Percentiles rank a stretch among this genome's conserved stretches.
Evolutionary conservation across 2,888 invertebrate species (phyloP).

Genomic region (Chloroclystis v-ata): DNA sequence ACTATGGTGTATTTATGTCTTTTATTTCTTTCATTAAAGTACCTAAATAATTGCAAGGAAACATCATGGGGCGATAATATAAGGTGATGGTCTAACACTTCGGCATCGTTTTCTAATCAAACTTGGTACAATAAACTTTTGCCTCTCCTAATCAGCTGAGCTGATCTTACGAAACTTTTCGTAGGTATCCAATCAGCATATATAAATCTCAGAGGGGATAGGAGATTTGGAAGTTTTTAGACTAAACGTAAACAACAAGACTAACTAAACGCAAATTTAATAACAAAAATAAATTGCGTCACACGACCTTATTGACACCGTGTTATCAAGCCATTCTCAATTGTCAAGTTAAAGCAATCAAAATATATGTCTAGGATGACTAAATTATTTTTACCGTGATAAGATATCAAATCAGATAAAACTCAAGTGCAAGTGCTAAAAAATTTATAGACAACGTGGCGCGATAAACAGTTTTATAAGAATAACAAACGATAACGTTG

Average conservation of each 20-base stretch:
- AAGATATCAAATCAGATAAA: conserved; percentile 18
- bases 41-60: conserved; percentile 37
- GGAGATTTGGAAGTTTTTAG: conserved; percentile 36
- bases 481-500: conserved; percentile 16
- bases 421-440: conserved; percentile 13
- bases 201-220: conserved; percentile 48
- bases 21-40: no score
- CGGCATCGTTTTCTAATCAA: conserved; percentile 60
- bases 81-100: conserved; percentile 39
- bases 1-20: no score
- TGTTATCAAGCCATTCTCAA: not conserved
- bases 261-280: not conserved
- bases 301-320: not conserved
- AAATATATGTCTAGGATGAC: not conserved
- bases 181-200: conserved; percentile 54
- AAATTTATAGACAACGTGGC: conserved; percentile 11
- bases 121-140: conserved; percentile 56
- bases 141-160: conserved; percentile 51
- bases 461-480: conserved; percentile 19
- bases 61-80: conserved; percentile 43
- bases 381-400: conserved; percentile 14
- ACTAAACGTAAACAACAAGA: conserved; percentile 4
- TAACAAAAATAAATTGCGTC: not conserved
- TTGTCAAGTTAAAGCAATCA: not conserved
- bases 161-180: conserved; percentile 42